A percentile compares a stretch with the other conserved stretches of the same genome.
phyloP scores from a whole-genome alignment of 2,113 vertebrate genomes.

The Gadus macrocephalus region DNA sequence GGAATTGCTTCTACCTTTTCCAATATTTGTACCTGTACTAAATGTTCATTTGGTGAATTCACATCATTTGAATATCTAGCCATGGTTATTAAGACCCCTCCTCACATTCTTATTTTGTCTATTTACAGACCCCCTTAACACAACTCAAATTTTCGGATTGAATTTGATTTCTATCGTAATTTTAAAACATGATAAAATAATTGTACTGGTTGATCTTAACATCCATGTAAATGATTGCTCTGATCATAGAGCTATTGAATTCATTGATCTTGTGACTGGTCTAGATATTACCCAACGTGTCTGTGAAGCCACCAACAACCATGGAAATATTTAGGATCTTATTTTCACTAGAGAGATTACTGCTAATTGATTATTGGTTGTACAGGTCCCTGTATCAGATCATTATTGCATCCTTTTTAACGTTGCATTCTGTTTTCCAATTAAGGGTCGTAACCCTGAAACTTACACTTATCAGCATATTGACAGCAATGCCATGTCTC shows the following conservation, averaged over 20 bases:
- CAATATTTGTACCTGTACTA: not conserved
- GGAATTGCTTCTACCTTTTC: too few species aligned
- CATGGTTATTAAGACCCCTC: not conserved
- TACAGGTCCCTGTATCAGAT: not conserved
- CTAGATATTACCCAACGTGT: not conserved
- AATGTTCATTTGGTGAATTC: not conserved
- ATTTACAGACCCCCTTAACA: not conserved
- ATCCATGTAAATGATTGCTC: not conserved
- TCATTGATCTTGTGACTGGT: not conserved
- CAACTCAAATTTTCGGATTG: not conserved
- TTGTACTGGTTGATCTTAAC: not conserved
- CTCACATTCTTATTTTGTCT: not conserved
- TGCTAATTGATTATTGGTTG: not conserved
- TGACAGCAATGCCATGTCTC: not conserved
- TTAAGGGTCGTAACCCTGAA: not conserved
- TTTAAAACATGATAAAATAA: not conserved
- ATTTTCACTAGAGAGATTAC: not conserved
- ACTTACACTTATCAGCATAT: not conserved
- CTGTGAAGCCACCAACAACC: not conserved
- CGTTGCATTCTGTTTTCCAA: not conserved
- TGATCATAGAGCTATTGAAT: not conserved
- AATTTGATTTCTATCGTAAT: not conserved
- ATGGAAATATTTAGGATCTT: not conserved
- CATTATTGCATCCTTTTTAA: not conserved
- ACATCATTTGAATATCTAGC: slow-evolving; percentile 3